A percentile compares a stretch with the other conserved stretches of the same genome.
These are phyloP conservation scores for Psococerastis gibbosa DNA, from an alignment of 2,888 invertebrate species.

Conservation along the genomic window DNA sequence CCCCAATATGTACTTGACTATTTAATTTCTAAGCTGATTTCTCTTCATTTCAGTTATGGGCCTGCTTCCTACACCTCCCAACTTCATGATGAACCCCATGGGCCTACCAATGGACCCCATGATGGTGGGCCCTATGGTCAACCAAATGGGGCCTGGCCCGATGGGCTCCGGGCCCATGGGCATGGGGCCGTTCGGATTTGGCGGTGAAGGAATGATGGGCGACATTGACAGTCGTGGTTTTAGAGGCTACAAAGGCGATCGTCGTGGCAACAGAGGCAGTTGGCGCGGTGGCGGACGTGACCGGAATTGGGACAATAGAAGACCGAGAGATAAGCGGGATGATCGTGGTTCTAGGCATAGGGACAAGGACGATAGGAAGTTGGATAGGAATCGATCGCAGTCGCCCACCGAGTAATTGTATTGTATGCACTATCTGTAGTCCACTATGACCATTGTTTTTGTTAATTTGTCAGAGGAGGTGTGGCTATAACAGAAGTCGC, in stretches of 20 bases:
- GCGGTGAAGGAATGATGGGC: background rate
- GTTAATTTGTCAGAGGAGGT: too few species aligned
- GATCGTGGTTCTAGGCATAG: background rate
- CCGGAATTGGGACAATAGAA: constrained; percentile 7
- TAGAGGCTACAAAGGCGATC: background rate
- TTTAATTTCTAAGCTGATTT: background rate
- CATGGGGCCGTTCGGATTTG: background rate
- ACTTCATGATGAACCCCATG: constrained; percentile 4
- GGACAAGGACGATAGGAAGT: constrained; percentile 6
- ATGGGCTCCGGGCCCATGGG: constrained; percentile 1
- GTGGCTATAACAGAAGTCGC: too few species aligned
- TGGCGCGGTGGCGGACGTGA: constrained; percentile 6
- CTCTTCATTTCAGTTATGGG: background rate
- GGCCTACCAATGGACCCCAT: constrained; percentile 2
- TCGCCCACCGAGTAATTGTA: background rate
- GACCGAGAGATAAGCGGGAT: background rate
- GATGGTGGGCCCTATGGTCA: constrained; percentile 1
- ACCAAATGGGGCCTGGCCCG: background rate
- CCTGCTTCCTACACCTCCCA: background rate
- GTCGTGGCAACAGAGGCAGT: background rate
- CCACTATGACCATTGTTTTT: too few species aligned
- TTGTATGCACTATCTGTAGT: too few species aligned
- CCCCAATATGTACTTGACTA: too few species aligned
- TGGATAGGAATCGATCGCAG: constrained; percentile 2
- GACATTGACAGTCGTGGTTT: background rate